phyloP scores from a whole-genome alignment of 1,140 invertebrate species.

The Sinonovacula constricta region DNA sequence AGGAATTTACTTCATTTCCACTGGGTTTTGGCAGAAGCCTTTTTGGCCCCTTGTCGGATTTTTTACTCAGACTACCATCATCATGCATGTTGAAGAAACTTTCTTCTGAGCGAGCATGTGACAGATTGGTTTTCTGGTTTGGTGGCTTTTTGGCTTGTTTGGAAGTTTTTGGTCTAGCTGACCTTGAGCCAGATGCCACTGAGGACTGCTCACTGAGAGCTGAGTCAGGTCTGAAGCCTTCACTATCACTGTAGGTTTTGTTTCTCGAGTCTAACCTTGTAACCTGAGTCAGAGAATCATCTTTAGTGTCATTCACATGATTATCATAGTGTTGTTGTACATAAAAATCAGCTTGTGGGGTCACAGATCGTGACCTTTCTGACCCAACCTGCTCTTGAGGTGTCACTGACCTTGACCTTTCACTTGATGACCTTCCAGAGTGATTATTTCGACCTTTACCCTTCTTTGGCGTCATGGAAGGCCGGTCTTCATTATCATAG shows the following conservation, averaged over 20 bases:
- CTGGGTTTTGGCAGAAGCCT: slow-evolving; percentile 67
- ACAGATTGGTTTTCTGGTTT: slow-evolving; percentile 39
- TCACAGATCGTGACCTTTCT: slow-evolving; percentile 40
- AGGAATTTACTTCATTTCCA: slow-evolving; percentile 54
- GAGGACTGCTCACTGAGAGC: slow-evolving; percentile 61
- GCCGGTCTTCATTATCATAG: slow-evolving; percentile 56
- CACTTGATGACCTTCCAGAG: slow-evolving; percentile 32
- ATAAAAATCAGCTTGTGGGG: slow-evolving; percentile 18
- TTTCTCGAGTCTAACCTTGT: slow-evolving; percentile 36
- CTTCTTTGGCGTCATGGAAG: slow-evolving; percentile 48
- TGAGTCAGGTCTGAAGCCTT: slow-evolving; percentile 63
- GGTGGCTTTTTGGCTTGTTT: slow-evolving; percentile 30
- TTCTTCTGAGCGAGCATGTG: slow-evolving; percentile 67
- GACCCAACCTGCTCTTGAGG: slow-evolving; percentile 41
- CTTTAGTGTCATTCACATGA: slow-evolving; percentile 32
- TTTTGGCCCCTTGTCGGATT: slow-evolving; percentile 65
- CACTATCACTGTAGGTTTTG: slow-evolving; percentile 47
- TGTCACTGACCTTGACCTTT: slow-evolving; percentile 47
- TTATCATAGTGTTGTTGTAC: slow-evolving; percentile 27
- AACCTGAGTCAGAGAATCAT: slow-evolving; percentile 44
- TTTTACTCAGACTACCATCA: slow-evolving; percentile 37
- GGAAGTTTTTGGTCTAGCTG: slow-evolving; percentile 40
- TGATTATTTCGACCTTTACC: background rate
- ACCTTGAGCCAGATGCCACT: slow-evolving; percentile 59
- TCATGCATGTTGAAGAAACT: slow-evolving; percentile 63